These are phyloP conservation scores for Pygoscelis adeliae DNA, from an alignment of 2,113 vertebrate genomes.

Conservation along the genomic window DNA sequence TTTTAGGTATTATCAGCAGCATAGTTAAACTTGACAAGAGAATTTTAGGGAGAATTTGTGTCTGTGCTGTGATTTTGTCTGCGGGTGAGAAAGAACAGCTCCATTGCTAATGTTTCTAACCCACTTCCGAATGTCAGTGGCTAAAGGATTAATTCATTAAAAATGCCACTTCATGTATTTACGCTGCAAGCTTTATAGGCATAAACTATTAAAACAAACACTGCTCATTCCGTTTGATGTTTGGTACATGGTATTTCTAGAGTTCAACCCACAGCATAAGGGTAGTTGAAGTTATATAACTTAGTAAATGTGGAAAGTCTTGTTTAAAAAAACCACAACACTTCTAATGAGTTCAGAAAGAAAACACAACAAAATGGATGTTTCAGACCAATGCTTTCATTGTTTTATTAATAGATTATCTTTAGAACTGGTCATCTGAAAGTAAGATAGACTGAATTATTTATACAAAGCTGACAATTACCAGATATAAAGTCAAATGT, in stretches of 20 bases:
- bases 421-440: constrained; percentile 1
- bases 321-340: not conserved
- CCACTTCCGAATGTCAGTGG: not conserved
- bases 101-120: not conserved
- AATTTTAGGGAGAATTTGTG: not conserved
- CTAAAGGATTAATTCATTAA: not conserved
- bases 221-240: not conserved
- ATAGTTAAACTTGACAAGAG: not conserved
- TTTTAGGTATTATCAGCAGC: not conserved
- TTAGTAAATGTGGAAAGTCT: not conserved
- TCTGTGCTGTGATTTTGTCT: not conserved
- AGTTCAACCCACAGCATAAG: not conserved
- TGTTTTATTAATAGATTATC: constrained; percentile 36
- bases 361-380: constrained; percentile 41
- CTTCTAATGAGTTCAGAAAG: not conserved
- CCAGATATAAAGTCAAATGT: not conserved
- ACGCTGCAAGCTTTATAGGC: not conserved
- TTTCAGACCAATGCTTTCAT: constrained; percentile 25
- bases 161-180: not conserved
- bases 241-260: not conserved
- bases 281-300: not conserved
- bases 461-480: not conserved
- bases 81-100: not conserved
- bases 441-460: not conserved
- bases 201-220: not conserved